Conservation (phyloP, 2,888 invertebrate genomes). For the Lysandra coridon region DNA sequence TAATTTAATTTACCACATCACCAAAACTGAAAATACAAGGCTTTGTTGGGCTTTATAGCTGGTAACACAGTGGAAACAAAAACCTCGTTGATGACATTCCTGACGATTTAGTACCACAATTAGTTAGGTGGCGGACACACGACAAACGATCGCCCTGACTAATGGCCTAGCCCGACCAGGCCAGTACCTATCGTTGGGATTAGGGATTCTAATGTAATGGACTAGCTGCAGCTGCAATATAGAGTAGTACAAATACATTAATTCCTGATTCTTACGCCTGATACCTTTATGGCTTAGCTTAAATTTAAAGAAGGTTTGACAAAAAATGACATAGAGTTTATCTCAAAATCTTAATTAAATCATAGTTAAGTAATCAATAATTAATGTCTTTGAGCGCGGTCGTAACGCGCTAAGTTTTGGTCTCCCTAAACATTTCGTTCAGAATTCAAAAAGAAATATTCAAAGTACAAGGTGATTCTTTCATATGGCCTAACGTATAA, state of each 20-base stretch:
- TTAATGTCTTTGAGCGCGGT: not conserved
- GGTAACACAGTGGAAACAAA: conserved; percentile 35
- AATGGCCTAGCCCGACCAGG: conserved; percentile 54
- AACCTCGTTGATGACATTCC: conserved; percentile 43
- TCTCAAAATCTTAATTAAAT: not conserved
- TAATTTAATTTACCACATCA: not conserved
- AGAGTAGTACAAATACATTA: not conserved
- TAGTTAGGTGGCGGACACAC: conserved; percentile 69
- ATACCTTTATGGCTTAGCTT: too few species aligned
- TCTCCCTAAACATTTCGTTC: too few species aligned
- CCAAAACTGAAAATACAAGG: not conserved
- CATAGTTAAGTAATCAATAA: not conserved
- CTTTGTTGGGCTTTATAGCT: not conserved
- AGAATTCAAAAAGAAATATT: too few species aligned
- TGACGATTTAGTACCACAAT: conserved; percentile 72
- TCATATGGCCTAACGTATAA: too few species aligned
- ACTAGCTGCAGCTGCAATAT: conserved; percentile 23
- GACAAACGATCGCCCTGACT: conserved; percentile 69
- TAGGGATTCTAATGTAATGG: conserved; percentile 48
- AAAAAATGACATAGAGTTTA: too few species aligned
- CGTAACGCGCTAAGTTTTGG: too few species aligned
- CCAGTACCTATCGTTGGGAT: conserved; percentile 56
- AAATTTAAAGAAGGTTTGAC: too few species aligned
- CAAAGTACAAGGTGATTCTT: too few species aligned
- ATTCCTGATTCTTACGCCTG: not conserved